Conservation (phyloP, 2,113 vertebrate species). For the Apodemus sylvaticus region DNA sequence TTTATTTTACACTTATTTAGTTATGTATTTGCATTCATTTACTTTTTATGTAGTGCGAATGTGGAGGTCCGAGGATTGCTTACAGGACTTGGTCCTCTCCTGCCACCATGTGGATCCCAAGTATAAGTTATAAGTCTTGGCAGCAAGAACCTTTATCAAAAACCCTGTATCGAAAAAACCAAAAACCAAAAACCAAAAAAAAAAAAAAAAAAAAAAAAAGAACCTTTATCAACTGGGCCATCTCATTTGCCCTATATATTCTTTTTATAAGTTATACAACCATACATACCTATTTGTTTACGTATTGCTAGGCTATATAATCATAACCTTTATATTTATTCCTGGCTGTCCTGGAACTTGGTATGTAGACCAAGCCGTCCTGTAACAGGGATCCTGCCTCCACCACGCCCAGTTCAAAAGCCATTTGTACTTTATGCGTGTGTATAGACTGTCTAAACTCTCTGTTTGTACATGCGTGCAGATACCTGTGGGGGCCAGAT, state of each 20-base stretch:
- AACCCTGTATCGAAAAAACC: too few species aligned
- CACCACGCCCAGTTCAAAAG: neutral
- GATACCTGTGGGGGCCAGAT: neutral
- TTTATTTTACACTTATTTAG: neutral
- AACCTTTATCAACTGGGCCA: neutral
- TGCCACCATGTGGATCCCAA: neutral
- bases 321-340: neutral
- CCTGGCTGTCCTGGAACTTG: neutral
- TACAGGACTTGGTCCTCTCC: neutral
- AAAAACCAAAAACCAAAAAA: too few species aligned
- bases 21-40: neutral
- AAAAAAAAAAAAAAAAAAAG: too few species aligned
- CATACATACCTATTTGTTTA: neutral
- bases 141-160: neutral
- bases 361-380: neutral
- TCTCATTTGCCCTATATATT: neutral
- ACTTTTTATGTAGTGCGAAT: neutral
- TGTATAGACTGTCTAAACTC: too few species aligned
- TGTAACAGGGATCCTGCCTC: neutral
- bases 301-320: neutral
- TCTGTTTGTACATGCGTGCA: accelerated
- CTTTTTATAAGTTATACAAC: neutral
- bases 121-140: neutral
- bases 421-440: neutral
- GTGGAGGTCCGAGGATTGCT: neutral